phyloP scores from a whole-genome alignment of 2,113 vertebrate genomes.

The Mesoclemmys tuberculata region DNA sequence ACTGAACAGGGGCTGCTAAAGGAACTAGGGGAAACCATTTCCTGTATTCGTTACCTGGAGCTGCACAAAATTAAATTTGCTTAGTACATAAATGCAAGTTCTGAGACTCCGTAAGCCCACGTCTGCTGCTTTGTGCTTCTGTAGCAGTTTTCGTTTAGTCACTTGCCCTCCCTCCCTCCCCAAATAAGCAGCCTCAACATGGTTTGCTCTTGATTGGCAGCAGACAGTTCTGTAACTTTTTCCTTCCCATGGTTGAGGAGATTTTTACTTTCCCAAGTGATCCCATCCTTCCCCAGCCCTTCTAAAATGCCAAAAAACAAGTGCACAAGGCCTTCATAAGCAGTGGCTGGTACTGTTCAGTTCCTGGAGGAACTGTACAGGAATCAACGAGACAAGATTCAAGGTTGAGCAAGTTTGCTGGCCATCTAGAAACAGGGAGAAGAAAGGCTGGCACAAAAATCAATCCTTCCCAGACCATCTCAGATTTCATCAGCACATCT shows the following conservation, averaged over 20 bases:
- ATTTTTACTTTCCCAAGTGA: not conserved
- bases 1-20: not conserved
- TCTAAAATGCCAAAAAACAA: not conserved
- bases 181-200: not conserved
- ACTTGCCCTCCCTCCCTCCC: not conserved
- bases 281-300: not conserved
- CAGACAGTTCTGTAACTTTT: not conserved
- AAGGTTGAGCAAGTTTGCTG: not conserved
- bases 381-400: fast-evolving
- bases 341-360: not conserved
- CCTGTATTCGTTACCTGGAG: not conserved
- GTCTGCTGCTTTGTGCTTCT: not conserved
- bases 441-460: not conserved
- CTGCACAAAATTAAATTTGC: not conserved
- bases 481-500: not conserved
- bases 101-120: not conserved
- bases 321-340: not conserved
- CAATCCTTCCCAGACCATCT: not conserved
- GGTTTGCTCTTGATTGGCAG: not conserved
- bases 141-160: not conserved
- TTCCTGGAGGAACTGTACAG: not conserved
- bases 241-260: not conserved
- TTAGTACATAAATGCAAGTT: not conserved
- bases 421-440: not conserved
- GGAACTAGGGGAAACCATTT: not conserved